A percentile compares a stretch with the other conserved stretches of the same genome.
Conservation (phyloP, 2,113 vertebrate genomes). For the Tragelaphus buxtoni region DNA sequence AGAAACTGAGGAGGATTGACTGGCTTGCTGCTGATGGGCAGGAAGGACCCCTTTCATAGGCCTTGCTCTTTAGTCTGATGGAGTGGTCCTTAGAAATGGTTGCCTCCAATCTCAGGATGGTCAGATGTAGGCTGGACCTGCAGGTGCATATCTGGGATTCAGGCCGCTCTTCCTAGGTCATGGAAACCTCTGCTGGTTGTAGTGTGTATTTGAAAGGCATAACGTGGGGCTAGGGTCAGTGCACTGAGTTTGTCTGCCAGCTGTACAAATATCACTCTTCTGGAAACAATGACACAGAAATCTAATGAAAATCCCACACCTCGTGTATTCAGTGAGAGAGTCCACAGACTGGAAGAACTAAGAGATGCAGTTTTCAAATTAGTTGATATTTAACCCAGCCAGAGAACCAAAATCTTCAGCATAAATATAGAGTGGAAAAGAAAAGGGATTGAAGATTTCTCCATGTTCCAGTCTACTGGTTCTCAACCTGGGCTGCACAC, state of each 20-base stretch:
- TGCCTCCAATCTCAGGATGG: background rate
- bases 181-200: background rate
- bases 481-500: background rate
- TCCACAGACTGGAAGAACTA: background rate
- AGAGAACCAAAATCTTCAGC: background rate
- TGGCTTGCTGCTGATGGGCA: background rate
- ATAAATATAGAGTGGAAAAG: background rate
- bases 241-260: accelerated
- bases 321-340: background rate
- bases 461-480: background rate
- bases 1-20: background rate
- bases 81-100: background rate
- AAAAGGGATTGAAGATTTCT: background rate
- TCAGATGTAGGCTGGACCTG: background rate
- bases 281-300: background rate
- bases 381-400: background rate
- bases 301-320: background rate
- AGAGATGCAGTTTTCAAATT: background rate
- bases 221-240: accelerated
- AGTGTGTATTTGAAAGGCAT: background rate
- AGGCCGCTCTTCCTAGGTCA: background rate
- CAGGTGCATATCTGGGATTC: background rate
- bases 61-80: background rate
- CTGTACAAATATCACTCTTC: background rate
- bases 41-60: background rate